phyloP scores from a whole-genome alignment of 2,113 vertebrate genomes.

The Pogonocichla stellata region DNA sequence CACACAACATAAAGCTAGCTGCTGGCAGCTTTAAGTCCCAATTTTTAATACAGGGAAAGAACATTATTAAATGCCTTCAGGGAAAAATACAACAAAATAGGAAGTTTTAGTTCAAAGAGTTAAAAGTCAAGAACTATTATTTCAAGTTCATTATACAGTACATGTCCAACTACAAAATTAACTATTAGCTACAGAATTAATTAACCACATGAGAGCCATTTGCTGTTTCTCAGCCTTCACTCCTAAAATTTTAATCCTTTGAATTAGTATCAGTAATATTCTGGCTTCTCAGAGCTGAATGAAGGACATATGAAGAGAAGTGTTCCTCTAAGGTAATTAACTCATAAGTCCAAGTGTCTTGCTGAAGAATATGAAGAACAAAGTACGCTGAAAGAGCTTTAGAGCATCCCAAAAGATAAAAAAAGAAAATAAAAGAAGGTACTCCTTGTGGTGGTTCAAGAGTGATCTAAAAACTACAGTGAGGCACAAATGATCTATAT shows the following conservation, averaged over 20 bases:
- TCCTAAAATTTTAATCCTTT: constrained; percentile 62
- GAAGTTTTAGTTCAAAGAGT: neutral
- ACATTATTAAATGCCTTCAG: neutral
- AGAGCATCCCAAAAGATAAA: neutral
- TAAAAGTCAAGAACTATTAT: constrained; percentile 1
- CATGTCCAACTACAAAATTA: neutral
- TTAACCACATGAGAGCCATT: constrained; percentile 46
- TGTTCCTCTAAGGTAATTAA: constrained; percentile 42
- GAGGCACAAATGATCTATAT: neutral
- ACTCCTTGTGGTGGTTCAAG: neutral
- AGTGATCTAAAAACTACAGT: neutral
- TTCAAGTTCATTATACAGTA: constrained; percentile 1
- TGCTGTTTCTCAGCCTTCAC: constrained; percentile 49
- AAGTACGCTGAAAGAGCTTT: constrained; percentile 11
- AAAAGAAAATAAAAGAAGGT: neutral
- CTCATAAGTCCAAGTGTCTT: constrained; percentile 25
- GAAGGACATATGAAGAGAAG: constrained; percentile 59
- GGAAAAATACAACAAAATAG: neutral
- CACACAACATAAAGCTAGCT: neutral
- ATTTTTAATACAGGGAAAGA: neutral
- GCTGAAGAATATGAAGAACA: neutral
- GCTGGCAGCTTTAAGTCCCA: neutral
- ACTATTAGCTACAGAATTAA: constrained; percentile 46
- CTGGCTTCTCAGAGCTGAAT: constrained; percentile 41
- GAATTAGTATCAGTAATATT: constrained; percentile 44